Percentiles rank a stretch among this genome's conserved stretches.
These are phyloP conservation scores for Acrocephalus kingi DNA, from an alignment of 2,113 vertebrate genomes.

Conservation along the genomic window DNA sequence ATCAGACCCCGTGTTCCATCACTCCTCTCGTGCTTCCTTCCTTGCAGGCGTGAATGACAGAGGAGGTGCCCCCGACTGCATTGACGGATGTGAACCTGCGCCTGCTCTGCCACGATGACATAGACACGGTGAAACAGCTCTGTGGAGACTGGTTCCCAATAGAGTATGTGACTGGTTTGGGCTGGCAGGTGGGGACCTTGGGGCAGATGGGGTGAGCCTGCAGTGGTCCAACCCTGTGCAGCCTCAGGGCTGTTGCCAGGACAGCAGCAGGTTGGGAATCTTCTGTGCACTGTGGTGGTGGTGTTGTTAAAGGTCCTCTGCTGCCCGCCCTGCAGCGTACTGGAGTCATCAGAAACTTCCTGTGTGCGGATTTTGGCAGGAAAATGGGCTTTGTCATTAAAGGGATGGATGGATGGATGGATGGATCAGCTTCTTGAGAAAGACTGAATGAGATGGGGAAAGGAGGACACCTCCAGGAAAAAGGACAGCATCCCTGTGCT, in stretches of 20 bases:
- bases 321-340: not conserved
- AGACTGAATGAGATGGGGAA: not conserved
- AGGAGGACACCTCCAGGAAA: not conserved
- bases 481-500: not conserved
- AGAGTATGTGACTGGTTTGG: conserved; percentile 78
- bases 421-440: not conserved
- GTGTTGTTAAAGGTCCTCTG: not conserved
- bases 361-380: not conserved
- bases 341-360: not conserved
- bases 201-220: not conserved
- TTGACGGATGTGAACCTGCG: conserved; percentile 95
- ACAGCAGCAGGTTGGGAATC: not conserved
- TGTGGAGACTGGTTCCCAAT: conserved; percentile 99
- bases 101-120: conserved; percentile 98
- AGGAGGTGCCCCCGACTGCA: conserved; percentile 90
- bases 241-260: not conserved
- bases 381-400: not conserved
- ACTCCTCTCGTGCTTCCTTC: not conserved
- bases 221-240: not conserved
- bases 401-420: not conserved
- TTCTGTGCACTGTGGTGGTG: not conserved
- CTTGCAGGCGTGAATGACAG: conserved; percentile 97
- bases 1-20: not conserved
- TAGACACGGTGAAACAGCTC: conserved; percentile 95
- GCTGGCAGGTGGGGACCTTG: not conserved